Evolutionary conservation across 2,113 vertebrate species (phyloP), one percentile per base, ranked within the genome.

Genomic region (Mirounga angustirostris): DNA sequence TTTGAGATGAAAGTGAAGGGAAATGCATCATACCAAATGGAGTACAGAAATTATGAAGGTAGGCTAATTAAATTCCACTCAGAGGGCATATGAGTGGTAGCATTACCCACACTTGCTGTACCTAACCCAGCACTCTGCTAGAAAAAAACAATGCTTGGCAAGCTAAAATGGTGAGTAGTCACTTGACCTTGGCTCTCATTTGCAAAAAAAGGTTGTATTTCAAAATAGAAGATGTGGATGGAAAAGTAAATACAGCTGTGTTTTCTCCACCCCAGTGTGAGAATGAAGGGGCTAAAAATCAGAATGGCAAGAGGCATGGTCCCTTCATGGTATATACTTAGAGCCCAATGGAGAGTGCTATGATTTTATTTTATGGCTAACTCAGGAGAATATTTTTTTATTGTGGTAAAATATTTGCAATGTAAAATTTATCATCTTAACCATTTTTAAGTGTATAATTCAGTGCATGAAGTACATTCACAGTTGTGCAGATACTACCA

Each of bases 181-280:
- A 84, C 91, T 97, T 96, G 92, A 96, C 94, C 80, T 91, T 96
- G 94, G 90, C 69, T 96, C 89, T 94, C 90, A 81, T 84, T 97
- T 97, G 88, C 67, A 83, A 97, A 89, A 89, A 90, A 94, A 97
- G 83, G 94, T 82, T 95, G 52, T 91, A 97, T 97, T 98, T 97
- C 94, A 97, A 96, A 97, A 97, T 81, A 96, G 97, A 97, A 97
- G 94, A 98, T 94, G 95, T 84, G 59, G 58, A 61, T 97, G 92
- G 97, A 95, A 98, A 97, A 98, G 92, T 95, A 97, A 98, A 98
- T 92, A 97, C 98, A 98, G 97, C 98, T 98, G 98, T 96, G 95
- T 94, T 97, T 95, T 95, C 71, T 97, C 95, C 93, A 28, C 24
- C 59, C 82, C 52, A 30, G 67, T 11, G 46, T 63, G 52, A 96